Conservation (phyloP, 2,113 vertebrate species). For the Aythya baeri region DNA sequence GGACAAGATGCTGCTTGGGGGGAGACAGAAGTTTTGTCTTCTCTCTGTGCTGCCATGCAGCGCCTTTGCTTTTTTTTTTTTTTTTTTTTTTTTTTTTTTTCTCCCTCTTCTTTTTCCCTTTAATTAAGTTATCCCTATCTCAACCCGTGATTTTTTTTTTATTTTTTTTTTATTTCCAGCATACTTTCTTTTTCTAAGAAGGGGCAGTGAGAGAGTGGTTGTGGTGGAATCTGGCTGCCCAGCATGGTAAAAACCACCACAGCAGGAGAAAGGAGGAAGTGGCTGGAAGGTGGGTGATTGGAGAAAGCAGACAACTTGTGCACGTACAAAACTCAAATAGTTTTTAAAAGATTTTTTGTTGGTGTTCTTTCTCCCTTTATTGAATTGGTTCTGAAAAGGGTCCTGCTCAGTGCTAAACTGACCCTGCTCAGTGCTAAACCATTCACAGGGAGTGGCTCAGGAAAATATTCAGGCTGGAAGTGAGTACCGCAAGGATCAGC, state of each 20-base stretch:
- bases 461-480: not conserved
- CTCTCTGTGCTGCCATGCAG: too few relatives aligned
- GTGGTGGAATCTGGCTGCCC: too few relatives aligned
- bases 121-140: too few relatives aligned
- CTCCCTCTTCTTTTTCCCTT: too few relatives aligned
- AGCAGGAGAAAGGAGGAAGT: not conserved
- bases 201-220: too few relatives aligned
- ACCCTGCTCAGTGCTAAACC: not conserved
- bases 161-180: too few relatives aligned
- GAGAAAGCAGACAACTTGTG: not conserved
- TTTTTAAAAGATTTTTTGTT: not conserved
- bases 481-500: not conserved
- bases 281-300: not conserved
- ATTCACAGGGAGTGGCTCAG: rapidly evolving
- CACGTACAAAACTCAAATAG: not conserved
- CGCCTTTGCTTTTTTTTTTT: too few relatives aligned
- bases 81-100: too few relatives aligned
- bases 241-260: too few relatives aligned
- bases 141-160: too few relatives aligned
- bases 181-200: too few relatives aligned
- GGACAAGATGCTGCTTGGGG: not conserved
- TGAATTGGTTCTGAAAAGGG: not conserved
- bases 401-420: not conserved
- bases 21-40: not conserved
- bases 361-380: not conserved